Base-by-base conservation (phyloP, 2,113 vertebrate species). In the Myotis davidii region DNA sequence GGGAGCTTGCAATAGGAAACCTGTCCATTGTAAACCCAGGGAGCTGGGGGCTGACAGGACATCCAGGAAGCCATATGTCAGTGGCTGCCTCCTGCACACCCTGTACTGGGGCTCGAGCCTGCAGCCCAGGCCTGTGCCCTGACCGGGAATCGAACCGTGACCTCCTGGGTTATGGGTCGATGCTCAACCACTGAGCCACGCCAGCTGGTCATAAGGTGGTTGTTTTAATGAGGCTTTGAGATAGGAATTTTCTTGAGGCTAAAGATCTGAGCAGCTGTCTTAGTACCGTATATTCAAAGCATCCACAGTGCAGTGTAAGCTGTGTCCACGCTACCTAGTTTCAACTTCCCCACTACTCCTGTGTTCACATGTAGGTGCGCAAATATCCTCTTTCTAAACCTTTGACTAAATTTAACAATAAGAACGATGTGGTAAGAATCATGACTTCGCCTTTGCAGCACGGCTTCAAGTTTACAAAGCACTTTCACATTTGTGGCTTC, bases 391-490 rank as follows among this genome's bases (percentile, higher is more conserved):
- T 85, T 79, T 72, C 39, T 88, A 76, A 89, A 74, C 54, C n/a
- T 86, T 82, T 91, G 48, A 77, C 69, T 77, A 85, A 88, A 73
- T 56, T 88, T 85, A 91, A 70, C 20, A 64, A 73, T 61, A 76
- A 59, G 67, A 45, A 59, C 81, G 67, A 67, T 52, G 82, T 54
- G 94, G 21, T 67, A 73, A 86, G 70, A 88, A 76, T 94, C 52
- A 29, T 87, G 11, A 76, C n/a, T 88, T 88, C 78, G 42, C 42
- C 54, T 34, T 70, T 69, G 18, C 37, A 85, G 50, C 14, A 12
- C 70, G 78, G 50, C 85, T 95, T 45, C 52, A 34, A 81, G 34
- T 74, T 93, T 86, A 82, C 69, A 95, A 78, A 85, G 29, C 25
- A 70, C 37, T 83, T 87, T 92, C 61, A n/a, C 32, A 76, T 77